A percentile compares a stretch with the other conserved stretches of the same genome.
Conservation (phyloP, 2,888 invertebrate species). For the Netelia fuscicornis region DNA sequence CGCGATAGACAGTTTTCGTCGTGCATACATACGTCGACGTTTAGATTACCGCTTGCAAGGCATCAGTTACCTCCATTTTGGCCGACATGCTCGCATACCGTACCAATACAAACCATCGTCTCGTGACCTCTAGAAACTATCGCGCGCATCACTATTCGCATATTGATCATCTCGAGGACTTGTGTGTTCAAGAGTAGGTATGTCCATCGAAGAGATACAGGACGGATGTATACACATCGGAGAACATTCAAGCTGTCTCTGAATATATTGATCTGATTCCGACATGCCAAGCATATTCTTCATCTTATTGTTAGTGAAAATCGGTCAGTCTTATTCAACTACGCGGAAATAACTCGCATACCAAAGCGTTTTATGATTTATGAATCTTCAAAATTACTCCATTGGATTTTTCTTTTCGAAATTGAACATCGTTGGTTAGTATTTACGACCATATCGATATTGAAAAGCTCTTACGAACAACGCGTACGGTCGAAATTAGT, state of each 20-base stretch:
- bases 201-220: constrained; percentile 37
- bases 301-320: constrained; percentile 1
- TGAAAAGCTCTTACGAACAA: no score
- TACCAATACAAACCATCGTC: constrained; percentile 11
- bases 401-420: no score
- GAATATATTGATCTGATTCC: constrained; percentile 53
- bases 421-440: no score
- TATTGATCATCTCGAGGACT: constrained; percentile 62
- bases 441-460: no score
- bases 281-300: constrained; percentile 23
- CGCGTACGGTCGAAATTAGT: no score
- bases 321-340: constrained; percentile 21
- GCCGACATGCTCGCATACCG: not conserved
- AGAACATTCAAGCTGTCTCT: constrained; percentile 42
- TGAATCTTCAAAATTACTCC: no score
- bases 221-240: constrained; percentile 46
- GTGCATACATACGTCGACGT: not conserved
- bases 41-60: constrained; percentile 29
- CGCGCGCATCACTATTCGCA: constrained; percentile 59
- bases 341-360: not conserved
- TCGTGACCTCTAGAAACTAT: constrained; percentile 36
- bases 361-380: no score
- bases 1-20: not conserved
- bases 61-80: constrained; percentile 13
- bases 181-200: constrained; percentile 26